Base-by-base conservation (phyloP, 2,113 vertebrate species). In the Raja brachyura region DNA sequence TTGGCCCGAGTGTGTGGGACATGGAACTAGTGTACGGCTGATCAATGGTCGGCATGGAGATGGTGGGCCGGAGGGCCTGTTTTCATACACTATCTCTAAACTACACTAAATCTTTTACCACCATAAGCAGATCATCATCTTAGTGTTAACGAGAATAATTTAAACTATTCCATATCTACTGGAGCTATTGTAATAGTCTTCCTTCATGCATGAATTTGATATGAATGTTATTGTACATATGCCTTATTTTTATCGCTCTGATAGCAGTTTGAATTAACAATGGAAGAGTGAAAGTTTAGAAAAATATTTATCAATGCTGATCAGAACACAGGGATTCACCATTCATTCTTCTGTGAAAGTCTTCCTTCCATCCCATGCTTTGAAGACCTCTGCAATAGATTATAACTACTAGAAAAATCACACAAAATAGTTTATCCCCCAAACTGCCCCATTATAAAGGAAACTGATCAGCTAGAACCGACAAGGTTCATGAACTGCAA, bases 371-470 rank as follows among this genome's bases (percentile, higher is more conserved):
- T 3, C 8, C 10, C 63, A 66, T 66, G 63, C 13, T 14, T 66
- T 66, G 13, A 66, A 66, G 7, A 8, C 7, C 13, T 66, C 63
- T 10, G 63, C 63, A 66, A 66, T 14, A 66, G 7, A 66, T 66
- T 14, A 8, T 66, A 66, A 14, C 13, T 66, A 63, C 3, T 31
- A n/a, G 83, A 18, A n/a, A 10, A 11, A 31, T 88, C 14, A 18
- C 56, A 86, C 83, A 88, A n/a, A 88, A 61, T n/a, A 88, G n/a
- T 66, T 88, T 61, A 31, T 88, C 63, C n/a, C 59, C 56, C 4
- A 39, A 25, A 63, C 28, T 31, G 59, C 59, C 59, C 59, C 6
- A 83, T 61, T 8, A 61, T 6, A 6, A n/a, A 31, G 75, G n/a
- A 77, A 77, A 33, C n/a, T n/a, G 7, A 88, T 63, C 5, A 31